A percentile compares a stretch with the other conserved stretches of the same genome.
Evolutionary conservation across 2,888 invertebrate species (phyloP).

Genomic region (Chydorus sphaericus): DNA sequence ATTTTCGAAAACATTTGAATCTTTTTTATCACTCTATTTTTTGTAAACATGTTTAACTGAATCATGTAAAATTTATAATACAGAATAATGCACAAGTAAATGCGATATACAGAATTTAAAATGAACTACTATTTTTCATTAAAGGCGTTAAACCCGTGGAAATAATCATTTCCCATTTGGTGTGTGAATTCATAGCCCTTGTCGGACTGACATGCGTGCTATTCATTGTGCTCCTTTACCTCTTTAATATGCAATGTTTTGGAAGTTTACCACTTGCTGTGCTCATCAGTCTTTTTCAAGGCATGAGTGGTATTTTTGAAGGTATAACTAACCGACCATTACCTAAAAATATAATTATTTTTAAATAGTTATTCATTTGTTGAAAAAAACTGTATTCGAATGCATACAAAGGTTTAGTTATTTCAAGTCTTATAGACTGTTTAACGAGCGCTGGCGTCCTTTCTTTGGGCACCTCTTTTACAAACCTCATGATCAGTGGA

Average conservation of each 20-base stretch:
- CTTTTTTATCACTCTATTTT: too few relatives aligned
- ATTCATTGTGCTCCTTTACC: conserved; percentile 77
- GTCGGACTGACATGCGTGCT: conserved; percentile 81
- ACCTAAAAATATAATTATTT: not conserved
- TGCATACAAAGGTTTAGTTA: conserved; percentile 53
- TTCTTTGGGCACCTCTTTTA: conserved; percentile 86
- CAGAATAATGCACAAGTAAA: too few relatives aligned
- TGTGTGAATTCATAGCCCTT: conserved; percentile 90
- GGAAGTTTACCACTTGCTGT: conserved; percentile 75
- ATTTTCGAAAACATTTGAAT: too few relatives aligned
- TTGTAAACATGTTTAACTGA: too few relatives aligned
- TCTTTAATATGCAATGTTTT: conserved; percentile 76
- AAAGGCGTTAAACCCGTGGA: conserved; percentile 67
- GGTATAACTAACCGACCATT: conserved; percentile 40
- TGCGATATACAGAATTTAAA: too few relatives aligned
- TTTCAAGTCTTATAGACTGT: conserved; percentile 78
- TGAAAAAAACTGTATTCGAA: conserved; percentile 1
- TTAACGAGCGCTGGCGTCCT: conserved; percentile 86
- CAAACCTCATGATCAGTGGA: conserved; percentile 75
- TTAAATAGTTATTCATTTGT: not conserved
- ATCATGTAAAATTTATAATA: too few relatives aligned
- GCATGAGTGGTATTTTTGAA: conserved; percentile 90
- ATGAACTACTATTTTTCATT: not conserved
- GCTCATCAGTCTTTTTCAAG: conserved; percentile 71
- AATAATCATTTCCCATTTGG: conserved; percentile 82